Conservation (phyloP, 2,113 vertebrate species). For the Thermophis baileyi region DNA sequence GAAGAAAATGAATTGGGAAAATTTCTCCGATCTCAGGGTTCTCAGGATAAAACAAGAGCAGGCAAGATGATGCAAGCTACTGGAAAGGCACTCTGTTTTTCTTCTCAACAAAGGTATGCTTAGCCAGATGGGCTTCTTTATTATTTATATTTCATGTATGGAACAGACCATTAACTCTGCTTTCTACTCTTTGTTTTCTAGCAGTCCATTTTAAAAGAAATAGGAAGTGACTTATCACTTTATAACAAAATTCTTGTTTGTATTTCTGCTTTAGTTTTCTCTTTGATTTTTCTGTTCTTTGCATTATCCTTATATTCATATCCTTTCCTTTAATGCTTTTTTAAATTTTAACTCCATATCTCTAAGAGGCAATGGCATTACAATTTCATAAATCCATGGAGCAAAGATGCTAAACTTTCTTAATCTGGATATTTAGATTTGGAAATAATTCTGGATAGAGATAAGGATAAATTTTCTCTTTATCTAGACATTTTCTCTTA, state of each 20-base stretch:
- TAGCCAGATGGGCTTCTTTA: neutral
- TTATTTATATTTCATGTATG: neutral
- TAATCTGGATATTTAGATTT: neutral
- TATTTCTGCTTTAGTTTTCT: neutral
- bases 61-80: conserved; percentile 99
- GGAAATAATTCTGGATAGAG: conserved; percentile 12
- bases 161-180: neutral
- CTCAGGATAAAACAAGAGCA: conserved; percentile 92
- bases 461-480: neutral
- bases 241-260: neutral
- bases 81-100: conserved; percentile 96
- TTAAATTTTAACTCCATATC: neutral
- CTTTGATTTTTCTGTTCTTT: neutral
- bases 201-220: neutral
- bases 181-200: neutral
- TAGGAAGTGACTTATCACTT: neutral
- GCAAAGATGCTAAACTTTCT: neutral
- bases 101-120: conserved; percentile 94
- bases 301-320: neutral
- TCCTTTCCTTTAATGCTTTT: neutral
- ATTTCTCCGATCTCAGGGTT: conserved; percentile 92
- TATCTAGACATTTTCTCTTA: neutral
- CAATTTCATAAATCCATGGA: neutral
- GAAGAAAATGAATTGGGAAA: conserved; percentile 96
- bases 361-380: neutral